These are phyloP conservation scores for Cheiracanthium punctorium DNA, from an alignment of 2,888 invertebrate species.

Conservation along the genomic window DNA sequence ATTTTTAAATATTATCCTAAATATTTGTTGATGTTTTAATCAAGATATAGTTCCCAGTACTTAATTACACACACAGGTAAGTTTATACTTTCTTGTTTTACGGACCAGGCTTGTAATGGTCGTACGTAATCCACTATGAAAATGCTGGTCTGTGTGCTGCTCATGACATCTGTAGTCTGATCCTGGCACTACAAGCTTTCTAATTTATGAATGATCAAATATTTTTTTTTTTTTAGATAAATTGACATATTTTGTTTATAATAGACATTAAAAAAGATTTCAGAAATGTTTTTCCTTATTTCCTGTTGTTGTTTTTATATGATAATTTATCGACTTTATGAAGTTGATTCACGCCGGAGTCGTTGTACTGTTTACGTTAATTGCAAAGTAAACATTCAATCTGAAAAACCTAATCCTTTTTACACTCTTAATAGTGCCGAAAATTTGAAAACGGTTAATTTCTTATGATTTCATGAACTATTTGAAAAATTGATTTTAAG, in stretches of 20 bases:
- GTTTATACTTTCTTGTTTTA: not conserved
- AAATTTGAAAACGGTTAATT: too few species aligned
- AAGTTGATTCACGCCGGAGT: not conserved
- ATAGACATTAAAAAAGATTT: too few species aligned
- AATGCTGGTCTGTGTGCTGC: constrained; percentile 16
- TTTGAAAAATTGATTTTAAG: too few species aligned
- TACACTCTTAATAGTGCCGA: too few species aligned
- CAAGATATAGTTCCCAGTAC: not conserved
- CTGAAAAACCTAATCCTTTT: too few species aligned
- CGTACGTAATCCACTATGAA: not conserved
- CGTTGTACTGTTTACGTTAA: not conserved
- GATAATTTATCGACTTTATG: too few species aligned
- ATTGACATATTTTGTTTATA: too few species aligned
- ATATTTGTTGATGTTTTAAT: not conserved
- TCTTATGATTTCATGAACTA: too few species aligned
- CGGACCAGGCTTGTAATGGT: not conserved
- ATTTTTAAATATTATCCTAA: not conserved
- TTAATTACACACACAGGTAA: not conserved
- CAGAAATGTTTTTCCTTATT: too few species aligned
- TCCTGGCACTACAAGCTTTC: constrained; percentile 16
- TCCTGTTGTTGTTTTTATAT: too few species aligned
- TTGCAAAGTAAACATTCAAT: not conserved
- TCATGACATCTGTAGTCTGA: constrained; percentile 27
- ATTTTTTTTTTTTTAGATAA: too few species aligned
- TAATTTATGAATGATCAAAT: not conserved